Evolutionary conservation across 2,797 vertebrate species (phyloP).

Genomic region (Pristis pectinata): DNA sequence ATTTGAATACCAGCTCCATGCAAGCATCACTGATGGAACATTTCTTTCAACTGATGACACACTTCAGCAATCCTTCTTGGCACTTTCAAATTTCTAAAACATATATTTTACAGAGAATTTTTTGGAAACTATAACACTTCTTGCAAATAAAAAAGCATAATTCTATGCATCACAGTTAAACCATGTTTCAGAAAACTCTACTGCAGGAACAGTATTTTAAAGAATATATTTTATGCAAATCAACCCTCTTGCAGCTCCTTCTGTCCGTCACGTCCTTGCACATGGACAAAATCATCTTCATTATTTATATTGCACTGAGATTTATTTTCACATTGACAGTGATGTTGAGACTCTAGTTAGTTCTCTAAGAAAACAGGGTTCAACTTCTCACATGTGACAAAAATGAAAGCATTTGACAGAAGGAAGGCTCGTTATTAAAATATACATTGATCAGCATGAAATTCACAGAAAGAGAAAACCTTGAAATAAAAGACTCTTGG

Average conservation of each 20-base stretch:
- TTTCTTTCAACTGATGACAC: not conserved
- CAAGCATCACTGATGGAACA: not conserved
- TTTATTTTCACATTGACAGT: not conserved
- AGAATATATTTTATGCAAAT: not conserved
- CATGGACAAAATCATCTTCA: not conserved
- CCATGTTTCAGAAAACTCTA: not conserved
- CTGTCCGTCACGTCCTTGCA: not conserved
- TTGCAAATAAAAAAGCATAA: not conserved
- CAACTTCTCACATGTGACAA: not conserved
- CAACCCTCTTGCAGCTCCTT: not conserved
- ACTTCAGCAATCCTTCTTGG: not conserved
- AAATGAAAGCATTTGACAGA: not conserved
- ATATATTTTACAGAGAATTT: not conserved
- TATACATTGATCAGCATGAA: not conserved
- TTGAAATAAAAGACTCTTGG: not conserved
- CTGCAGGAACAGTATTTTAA: not conserved
- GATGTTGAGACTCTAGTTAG: not conserved
- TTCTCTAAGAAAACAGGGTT: not conserved
- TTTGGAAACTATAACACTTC: not conserved
- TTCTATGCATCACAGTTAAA: not conserved
- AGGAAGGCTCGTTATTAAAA: not conserved
- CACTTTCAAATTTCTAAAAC: not conserved
- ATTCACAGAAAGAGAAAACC: not conserved
- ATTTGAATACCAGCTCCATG: not conserved
- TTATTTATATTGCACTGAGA: not conserved